Percentiles rank a stretch among this genome's conserved stretches.
Evolutionary conservation across 2,797 vertebrate genomes (phyloP).

Genomic region (Austrolebias charrua): DNA sequence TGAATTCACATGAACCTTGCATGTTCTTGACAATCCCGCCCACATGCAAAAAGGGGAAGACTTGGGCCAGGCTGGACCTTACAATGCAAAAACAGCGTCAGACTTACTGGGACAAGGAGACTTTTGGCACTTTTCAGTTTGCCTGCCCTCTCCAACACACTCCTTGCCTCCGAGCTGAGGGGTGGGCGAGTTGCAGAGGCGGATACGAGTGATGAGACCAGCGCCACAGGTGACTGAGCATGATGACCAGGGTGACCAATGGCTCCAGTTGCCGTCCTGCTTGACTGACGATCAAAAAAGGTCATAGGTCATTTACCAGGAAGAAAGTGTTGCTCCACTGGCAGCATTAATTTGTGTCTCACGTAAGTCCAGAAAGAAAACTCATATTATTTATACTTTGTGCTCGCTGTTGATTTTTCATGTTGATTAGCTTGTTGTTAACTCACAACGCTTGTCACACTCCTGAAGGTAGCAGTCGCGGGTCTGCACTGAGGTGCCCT

Average conservation of each 20-base stretch:
- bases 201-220: slow-evolving; percentile 94
- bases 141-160: slow-evolving; percentile 90
- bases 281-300: slow-evolving; percentile 79
- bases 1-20: too few relatives aligned
- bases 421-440: slow-evolving; percentile 6
- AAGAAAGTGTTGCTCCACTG: background rate
- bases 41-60: too few relatives aligned
- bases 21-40: too few relatives aligned
- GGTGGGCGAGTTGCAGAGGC: slow-evolving; percentile 97
- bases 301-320: slow-evolving; percentile 44
- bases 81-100: background rate
- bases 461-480: slow-evolving; percentile 96
- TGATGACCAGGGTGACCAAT: slow-evolving; percentile 98
- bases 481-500: slow-evolving; percentile 97
- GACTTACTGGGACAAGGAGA: slow-evolving; percentile 92
- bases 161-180: slow-evolving; percentile 93
- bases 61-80: too few relatives aligned
- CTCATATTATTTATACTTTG: background rate
- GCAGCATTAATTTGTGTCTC: background rate
- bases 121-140: slow-evolving; percentile 89
- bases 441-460: slow-evolving; percentile 98
- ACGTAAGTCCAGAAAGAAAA: background rate
- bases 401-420: background rate
- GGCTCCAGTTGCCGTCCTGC: slow-evolving; percentile 97
- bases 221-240: slow-evolving; percentile 94